Evolutionary conservation across 1,140 invertebrate genomes (phyloP).

Genomic region (Drosophila ercepeae): DNA sequence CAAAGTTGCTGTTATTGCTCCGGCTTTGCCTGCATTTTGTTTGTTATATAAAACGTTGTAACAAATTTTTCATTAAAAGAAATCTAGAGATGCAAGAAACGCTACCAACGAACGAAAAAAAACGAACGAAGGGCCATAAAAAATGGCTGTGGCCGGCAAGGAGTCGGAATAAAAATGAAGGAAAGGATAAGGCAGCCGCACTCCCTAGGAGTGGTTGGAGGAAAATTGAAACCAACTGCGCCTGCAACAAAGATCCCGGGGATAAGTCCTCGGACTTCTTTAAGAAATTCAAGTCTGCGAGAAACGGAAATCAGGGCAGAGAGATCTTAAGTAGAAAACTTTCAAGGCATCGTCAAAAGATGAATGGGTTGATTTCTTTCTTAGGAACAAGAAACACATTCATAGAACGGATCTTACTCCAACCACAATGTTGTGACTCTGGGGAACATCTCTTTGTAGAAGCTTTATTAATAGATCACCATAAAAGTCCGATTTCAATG

Average conservation of each 20-base stretch:
- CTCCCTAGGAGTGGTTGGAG: not conserved
- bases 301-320: not conserved
- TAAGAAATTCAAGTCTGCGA: constrained; percentile 18
- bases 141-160: constrained; percentile 64
- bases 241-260: constrained; percentile 14
- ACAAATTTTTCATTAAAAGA: constrained; percentile 82
- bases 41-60: constrained; percentile 76
- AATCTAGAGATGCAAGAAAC: constrained; percentile 62
- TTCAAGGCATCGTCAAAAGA: constrained; percentile 3
- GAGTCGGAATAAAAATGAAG: constrained; percentile 35
- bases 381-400: not conserved
- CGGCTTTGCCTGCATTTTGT: constrained; percentile 67
- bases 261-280: constrained; percentile 26
- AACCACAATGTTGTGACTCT: constrained; percentile 33
- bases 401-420: constrained; percentile 20
- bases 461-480: constrained; percentile 76
- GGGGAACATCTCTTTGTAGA: constrained; percentile 27
- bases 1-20: constrained; percentile 71
- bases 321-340: not conserved
- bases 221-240: constrained; percentile 39
- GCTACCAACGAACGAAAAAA: not conserved
- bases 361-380: constrained; percentile 21
- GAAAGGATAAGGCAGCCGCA: constrained; percentile 22
- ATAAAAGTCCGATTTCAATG: constrained; percentile 72
- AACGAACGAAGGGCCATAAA: constrained; percentile 52